phyloP scores from a whole-genome alignment of 1,140 invertebrate genomes.

The Lepidurus arcticus region DNA sequence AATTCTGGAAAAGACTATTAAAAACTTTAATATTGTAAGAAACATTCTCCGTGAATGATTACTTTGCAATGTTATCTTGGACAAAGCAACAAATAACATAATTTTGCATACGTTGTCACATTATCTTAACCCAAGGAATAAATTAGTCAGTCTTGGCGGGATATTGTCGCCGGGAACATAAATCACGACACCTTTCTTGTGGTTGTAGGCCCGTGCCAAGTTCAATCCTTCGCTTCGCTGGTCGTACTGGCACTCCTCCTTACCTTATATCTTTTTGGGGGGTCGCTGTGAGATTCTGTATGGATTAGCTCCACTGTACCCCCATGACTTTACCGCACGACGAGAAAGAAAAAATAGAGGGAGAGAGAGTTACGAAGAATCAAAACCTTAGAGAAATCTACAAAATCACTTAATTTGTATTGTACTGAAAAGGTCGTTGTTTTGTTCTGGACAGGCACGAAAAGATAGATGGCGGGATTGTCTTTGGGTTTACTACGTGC shows the following conservation, averaged over 20 bases:
- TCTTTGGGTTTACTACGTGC: background rate
- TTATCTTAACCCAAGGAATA: background rate
- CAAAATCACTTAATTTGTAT: background rate
- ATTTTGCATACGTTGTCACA: background rate
- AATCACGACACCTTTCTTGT: background rate
- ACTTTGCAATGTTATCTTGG: no score
- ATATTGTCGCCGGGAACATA: constrained; percentile 19
- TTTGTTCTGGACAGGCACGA: background rate
- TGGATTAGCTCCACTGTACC: background rate
- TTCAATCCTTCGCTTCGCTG: background rate
- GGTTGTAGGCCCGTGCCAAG: background rate
- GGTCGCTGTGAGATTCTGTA: background rate
- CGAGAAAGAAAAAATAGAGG: background rate
- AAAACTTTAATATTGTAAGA: background rate
- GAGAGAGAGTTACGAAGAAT: background rate
- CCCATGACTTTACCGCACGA: background rate
- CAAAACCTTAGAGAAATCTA: background rate
- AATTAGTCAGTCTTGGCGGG: constrained; percentile 17
- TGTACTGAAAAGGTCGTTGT: background rate
- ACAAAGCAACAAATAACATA: background rate
- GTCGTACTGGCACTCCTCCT: background rate
- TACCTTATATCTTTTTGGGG: constrained; percentile 4
- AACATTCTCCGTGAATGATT: no score
- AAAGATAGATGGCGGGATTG: background rate
- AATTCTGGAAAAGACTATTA: background rate